A percentile compares a stretch with the other conserved stretches of the same genome.
Evolutionary conservation across 1,140 invertebrate genomes (phyloP).

Genomic region (Orius laevigatus): DNA sequence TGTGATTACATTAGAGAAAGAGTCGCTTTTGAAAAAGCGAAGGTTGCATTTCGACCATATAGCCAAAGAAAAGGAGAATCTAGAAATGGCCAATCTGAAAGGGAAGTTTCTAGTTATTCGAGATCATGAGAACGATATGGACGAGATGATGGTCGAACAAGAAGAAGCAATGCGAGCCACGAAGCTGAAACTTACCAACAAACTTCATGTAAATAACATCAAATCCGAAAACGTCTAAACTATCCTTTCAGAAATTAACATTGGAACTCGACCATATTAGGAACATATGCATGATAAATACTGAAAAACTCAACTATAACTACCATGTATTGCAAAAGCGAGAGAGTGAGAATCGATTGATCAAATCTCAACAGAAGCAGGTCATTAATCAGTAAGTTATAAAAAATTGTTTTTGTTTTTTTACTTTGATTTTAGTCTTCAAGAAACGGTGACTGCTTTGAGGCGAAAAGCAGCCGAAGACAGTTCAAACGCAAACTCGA

Average conservation of each 20-base stretch:
- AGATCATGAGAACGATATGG: constrained; percentile 12
- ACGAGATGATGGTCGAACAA: constrained; percentile 5
- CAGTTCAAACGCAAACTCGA: background rate
- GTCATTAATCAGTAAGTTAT: constrained; percentile 5
- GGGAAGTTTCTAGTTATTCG: constrained; percentile 6
- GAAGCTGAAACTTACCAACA: constrained; percentile 3
- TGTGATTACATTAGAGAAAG: no score
- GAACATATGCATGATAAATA: background rate
- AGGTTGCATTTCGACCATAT: background rate
- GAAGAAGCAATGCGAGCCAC: constrained; percentile 9
- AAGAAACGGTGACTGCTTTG: constrained; percentile 1
- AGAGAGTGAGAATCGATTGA: constrained; percentile 1
- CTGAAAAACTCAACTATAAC: constrained; percentile 3
- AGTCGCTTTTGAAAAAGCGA: no score
- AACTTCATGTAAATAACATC: background rate
- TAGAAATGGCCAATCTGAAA: background rate
- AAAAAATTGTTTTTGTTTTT: background rate
- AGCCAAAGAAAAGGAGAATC: background rate
- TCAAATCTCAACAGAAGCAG: constrained; percentile 6
- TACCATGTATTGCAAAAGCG: constrained; percentile 6
- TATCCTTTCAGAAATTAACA: constrained; percentile 9
- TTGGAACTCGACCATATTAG: background rate
- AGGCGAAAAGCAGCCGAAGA: background rate
- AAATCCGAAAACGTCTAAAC: background rate
- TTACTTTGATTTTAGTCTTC: background rate